Conservation (phyloP, 1,140 invertebrate species). For the Calephelis virginiensis region DNA sequence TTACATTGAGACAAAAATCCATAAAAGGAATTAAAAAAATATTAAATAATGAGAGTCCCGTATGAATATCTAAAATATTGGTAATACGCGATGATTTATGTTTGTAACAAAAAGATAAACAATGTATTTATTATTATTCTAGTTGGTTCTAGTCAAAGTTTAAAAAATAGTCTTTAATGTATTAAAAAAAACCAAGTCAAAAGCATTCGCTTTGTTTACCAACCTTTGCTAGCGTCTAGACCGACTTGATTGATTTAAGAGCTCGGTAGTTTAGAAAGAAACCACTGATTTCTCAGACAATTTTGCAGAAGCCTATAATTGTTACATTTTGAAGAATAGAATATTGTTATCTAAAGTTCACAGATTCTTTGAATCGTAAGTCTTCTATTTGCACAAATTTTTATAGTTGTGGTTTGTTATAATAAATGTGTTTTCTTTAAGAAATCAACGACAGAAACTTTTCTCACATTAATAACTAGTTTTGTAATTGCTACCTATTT, state of each 20-base stretch:
- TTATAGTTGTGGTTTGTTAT: conserved; percentile 20
- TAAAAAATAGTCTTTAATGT: neutral
- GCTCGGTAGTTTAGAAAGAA: conserved; percentile 33
- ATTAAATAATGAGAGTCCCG: too few relatives aligned
- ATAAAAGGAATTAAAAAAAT: too few relatives aligned
- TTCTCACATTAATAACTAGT: too few relatives aligned
- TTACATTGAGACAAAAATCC: too few relatives aligned
- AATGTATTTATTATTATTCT: too few relatives aligned
- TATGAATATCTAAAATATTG: too few relatives aligned
- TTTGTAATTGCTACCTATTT: too few relatives aligned
- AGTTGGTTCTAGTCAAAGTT: too few relatives aligned
- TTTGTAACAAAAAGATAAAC: too few relatives aligned
- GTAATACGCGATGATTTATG: too few relatives aligned
- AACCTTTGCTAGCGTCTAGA: conserved; percentile 34
- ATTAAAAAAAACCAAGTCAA: conserved; percentile 11
- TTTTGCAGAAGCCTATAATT: conserved; percentile 1
- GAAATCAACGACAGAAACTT: too few relatives aligned
- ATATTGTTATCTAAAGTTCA: neutral
- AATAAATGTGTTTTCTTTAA: conserved; percentile 20
- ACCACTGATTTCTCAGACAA: conserved; percentile 23
- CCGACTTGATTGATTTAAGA: conserved; percentile 42
- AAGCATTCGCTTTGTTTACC: conserved; percentile 6
- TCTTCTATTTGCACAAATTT: neutral
- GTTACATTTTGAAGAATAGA: conserved; percentile 4
- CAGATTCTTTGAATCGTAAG: neutral